Conservation (phyloP, 2,113 vertebrate genomes). For the Entomyzon cyanotis region DNA sequence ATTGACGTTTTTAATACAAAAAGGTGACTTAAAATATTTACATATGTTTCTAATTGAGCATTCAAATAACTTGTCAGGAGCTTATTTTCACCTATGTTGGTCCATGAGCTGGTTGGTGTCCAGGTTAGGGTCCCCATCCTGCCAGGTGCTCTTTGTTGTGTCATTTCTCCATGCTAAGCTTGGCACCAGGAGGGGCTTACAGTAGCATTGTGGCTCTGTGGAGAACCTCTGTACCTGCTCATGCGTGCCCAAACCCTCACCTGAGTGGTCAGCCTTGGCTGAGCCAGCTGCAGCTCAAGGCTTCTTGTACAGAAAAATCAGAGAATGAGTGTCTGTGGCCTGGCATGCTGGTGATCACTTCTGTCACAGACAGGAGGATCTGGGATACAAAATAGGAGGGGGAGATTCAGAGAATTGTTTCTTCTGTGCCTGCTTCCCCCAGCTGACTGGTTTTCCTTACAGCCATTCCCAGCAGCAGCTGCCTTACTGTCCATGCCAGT, state of each 20-base stretch:
- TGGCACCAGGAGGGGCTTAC: background rate
- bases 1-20: background rate
- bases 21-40: background rate
- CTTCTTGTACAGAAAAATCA: background rate
- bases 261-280: background rate
- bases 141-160: background rate
- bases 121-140: background rate
- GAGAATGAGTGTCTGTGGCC: background rate
- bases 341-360: background rate
- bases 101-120: background rate
- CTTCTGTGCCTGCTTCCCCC: background rate
- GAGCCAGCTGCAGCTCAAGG: background rate
- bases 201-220: fast-evolving
- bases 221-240: background rate
- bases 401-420: background rate
- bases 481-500: background rate
- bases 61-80: background rate
- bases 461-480: background rate
- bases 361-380: background rate
- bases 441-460: background rate
- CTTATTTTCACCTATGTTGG: background rate
- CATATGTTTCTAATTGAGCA: background rate
- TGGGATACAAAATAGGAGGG: background rate
- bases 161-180: background rate
- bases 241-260: background rate